These are phyloP conservation scores for Cryptomyrus ogoouensis DNA, from an alignment of 2,113 vertebrate genomes.

Conservation along the genomic window DNA sequence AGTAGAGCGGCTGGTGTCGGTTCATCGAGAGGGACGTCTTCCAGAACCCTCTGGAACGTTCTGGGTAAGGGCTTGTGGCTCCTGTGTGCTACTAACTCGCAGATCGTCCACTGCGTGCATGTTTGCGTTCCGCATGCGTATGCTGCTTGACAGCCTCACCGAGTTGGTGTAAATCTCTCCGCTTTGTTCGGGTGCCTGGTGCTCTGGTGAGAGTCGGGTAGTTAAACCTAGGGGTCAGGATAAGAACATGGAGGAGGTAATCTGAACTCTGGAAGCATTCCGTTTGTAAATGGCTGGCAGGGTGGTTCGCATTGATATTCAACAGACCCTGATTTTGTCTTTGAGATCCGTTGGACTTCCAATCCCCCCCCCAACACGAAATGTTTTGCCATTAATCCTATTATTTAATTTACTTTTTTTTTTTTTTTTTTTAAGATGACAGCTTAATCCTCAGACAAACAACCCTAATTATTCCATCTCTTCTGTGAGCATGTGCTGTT, in stretches of 20 bases:
- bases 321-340: not conserved
- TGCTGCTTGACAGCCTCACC: not conserved
- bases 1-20: not conserved
- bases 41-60: not conserved
- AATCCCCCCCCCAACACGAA: not conserved
- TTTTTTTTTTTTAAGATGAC: not conserved
- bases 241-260: not conserved
- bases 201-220: not conserved
- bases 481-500: not conserved
- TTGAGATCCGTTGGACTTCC: not conserved
- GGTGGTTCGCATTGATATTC: not conserved
- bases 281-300: not conserved
- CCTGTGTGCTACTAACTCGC: not conserved
- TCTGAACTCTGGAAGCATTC: not conserved
- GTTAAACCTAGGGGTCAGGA: not conserved
- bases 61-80: not conserved
- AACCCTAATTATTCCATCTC: not conserved
- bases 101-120: not conserved
- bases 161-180: not conserved
- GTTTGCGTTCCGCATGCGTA: not conserved
- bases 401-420: not conserved
- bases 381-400: not conserved
- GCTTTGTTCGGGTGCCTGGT: not conserved
- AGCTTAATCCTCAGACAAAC: not conserved
- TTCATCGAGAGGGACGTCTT: not conserved